A percentile compares a stretch with the other conserved stretches of the same genome.
Conservation (phyloP, 2,797 vertebrate genomes). For the Aeoliscus strigatus region DNA sequence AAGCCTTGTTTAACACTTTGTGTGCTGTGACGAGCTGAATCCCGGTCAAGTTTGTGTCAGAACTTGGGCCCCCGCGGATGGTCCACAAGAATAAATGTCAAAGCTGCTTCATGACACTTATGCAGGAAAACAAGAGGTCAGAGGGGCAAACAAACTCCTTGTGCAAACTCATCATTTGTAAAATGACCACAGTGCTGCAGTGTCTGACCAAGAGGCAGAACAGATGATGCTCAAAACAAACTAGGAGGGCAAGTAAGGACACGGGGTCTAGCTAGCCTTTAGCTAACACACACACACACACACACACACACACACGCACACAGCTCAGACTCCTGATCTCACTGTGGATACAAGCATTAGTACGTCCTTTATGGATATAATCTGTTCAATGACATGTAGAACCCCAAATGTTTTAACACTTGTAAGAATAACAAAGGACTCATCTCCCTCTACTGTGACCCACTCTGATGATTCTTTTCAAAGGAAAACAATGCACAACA, state of each 20-base stretch:
- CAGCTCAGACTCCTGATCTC: constrained; percentile 21
- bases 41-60: too few relatives aligned
- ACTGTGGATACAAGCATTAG: too few relatives aligned
- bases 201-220: constrained; percentile 43
- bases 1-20: neutral
- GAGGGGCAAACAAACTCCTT: constrained; percentile 12
- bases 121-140: neutral
- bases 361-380: constrained; percentile 4
- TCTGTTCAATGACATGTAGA: constrained; percentile 22
- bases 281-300: too few relatives aligned
- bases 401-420: constrained; percentile 13
- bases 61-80: too few relatives aligned
- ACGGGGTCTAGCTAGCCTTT: constrained; percentile 17
- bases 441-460: constrained; percentile 1
- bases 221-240: constrained; percentile 44
- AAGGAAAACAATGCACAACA: too few relatives aligned
- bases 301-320: too few relatives aligned
- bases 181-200: constrained; percentile 19
- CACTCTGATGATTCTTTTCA: neutral
- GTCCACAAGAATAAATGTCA: neutral
- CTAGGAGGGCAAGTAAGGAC: constrained; percentile 35
- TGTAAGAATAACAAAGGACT: constrained; percentile 6
- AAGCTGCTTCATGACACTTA: neutral
- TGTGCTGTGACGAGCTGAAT: too few relatives aligned
- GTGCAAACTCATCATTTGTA: constrained; percentile 23